phyloP scores from a whole-genome alignment of 2,888 invertebrate species.

The Tetranychus truncatus region DNA sequence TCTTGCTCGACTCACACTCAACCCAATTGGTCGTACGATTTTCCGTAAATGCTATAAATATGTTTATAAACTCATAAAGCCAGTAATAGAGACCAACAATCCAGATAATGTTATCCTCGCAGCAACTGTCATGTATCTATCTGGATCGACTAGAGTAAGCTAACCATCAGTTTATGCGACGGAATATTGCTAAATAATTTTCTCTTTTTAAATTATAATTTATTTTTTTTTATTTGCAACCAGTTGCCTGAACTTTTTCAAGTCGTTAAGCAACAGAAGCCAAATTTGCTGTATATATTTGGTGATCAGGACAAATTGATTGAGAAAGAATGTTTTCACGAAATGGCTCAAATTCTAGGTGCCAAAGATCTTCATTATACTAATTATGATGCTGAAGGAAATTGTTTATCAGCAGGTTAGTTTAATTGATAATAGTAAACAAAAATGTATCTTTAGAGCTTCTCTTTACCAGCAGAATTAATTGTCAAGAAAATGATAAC shows the following conservation, averaged over 20 bases:
- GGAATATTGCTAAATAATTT: not conserved
- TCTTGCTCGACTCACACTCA: slow-evolving; percentile 17
- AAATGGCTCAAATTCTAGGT: slow-evolving; percentile 22
- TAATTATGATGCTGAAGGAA: slow-evolving; percentile 21
- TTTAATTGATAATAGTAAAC: not conserved
- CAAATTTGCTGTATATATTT: slow-evolving; percentile 23
- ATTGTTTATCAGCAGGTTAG: not conserved
- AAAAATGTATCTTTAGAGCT: too few species aligned
- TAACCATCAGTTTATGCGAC: not conserved
- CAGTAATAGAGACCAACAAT: slow-evolving; percentile 13
- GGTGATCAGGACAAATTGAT: slow-evolving; percentile 24
- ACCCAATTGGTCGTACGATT: not conserved
- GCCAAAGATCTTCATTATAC: slow-evolving; percentile 16
- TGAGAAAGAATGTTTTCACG: slow-evolving; percentile 21
- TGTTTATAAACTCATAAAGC: not conserved
- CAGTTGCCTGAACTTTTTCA: not conserved
- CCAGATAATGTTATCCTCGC: slow-evolving; percentile 24
- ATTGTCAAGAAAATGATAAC: too few species aligned
- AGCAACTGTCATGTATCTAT: slow-evolving; percentile 12
- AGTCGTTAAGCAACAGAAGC: slow-evolving; percentile 13
- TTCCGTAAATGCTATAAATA: not conserved
- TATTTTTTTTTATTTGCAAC: not conserved
- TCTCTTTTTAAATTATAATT: not conserved
- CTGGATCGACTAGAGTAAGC: not conserved
- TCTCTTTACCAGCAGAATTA: too few species aligned